Evolutionary conservation across 2,888 invertebrate species (phyloP).

Genomic region (Drosophila formosana): DNA sequence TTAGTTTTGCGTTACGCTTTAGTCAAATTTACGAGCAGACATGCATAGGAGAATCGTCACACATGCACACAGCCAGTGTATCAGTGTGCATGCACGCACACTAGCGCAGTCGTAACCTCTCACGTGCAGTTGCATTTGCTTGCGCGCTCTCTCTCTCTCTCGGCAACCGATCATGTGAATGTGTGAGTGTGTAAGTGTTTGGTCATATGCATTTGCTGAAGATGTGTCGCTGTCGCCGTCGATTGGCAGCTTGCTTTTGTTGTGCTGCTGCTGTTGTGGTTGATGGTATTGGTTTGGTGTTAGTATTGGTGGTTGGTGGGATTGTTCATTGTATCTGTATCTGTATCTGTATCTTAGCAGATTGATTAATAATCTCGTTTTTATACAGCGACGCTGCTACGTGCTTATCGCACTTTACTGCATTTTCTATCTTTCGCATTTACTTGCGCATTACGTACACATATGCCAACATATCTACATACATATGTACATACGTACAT

Average conservation of each 20-base stretch:
- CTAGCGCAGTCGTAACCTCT: constrained; percentile 38
- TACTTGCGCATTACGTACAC: constrained; percentile 26
- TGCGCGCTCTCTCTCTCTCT: constrained; percentile 26
- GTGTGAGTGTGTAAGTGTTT: constrained; percentile 35
- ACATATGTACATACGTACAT: neutral
- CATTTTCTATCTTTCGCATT: constrained; percentile 67
- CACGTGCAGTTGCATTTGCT: constrained; percentile 51
- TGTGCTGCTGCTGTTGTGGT: constrained; percentile 16
- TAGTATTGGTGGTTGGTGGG: constrained; percentile 31
- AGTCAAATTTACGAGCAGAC: constrained; percentile 72
- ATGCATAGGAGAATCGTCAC: constrained; percentile 42
- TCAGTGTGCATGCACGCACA: constrained; percentile 13
- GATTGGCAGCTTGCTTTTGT: constrained; percentile 60
- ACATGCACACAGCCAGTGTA: constrained; percentile 21
- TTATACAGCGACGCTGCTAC: constrained; percentile 63
- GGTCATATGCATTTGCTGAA: constrained; percentile 63
- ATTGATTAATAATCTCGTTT: constrained; percentile 79
- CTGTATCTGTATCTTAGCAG: constrained; percentile 73
- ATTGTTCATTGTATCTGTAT: constrained; percentile 51
- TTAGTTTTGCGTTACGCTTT: constrained; percentile 74
- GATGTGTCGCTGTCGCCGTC: constrained; percentile 64
- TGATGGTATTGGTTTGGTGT: constrained; percentile 6
- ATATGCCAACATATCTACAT: neutral
- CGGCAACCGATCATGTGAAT: constrained; percentile 36
- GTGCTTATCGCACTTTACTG: constrained; percentile 76